phyloP scores from a whole-genome alignment of 2,797 vertebrate genomes.

The Chrysocyon brachyurus region DNA sequence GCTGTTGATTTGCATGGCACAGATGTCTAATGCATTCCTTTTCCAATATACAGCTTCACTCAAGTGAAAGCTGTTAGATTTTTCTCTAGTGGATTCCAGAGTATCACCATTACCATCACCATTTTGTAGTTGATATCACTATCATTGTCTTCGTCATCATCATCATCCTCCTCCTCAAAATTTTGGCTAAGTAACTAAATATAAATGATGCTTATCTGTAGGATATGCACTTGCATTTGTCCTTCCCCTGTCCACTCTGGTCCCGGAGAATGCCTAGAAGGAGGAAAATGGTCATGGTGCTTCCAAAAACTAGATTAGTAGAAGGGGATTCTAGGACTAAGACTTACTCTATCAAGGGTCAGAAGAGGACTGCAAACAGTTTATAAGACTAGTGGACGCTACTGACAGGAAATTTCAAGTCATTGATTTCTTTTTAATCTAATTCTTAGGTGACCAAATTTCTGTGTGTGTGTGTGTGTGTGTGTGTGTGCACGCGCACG shows the following conservation, averaged over 20 bases:
- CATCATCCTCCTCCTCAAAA: not conserved
- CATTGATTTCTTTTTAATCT: slow-evolving; percentile 27
- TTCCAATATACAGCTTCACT: slow-evolving; percentile 54
- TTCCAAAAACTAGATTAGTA: not conserved
- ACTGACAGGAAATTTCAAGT: not conserved
- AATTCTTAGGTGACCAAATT: not conserved
- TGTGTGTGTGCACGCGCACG: not conserved
- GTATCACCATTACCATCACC: not conserved
- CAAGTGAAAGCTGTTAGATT: slow-evolving; percentile 58
- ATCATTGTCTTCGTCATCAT: not conserved
- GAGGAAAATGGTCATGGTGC: not conserved
- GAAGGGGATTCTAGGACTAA: not conserved
- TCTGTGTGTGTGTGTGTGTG: not conserved
- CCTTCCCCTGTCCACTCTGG: not conserved
- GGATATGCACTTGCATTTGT: not conserved
- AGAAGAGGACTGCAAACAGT: not conserved
- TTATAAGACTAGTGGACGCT: not conserved
- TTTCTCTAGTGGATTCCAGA: slow-evolving; percentile 58
- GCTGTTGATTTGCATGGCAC: slow-evolving; percentile 54
- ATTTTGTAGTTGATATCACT: not conserved
- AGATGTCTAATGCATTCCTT: slow-evolving; percentile 72
- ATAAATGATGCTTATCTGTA: not conserved
- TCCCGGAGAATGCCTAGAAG: not conserved
- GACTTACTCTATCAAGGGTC: not conserved
- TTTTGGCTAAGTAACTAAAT: slow-evolving; percentile 26